Evolutionary conservation across 2,797 vertebrate genomes (phyloP).

Genomic region (Gambelia wislizenii): DNA sequence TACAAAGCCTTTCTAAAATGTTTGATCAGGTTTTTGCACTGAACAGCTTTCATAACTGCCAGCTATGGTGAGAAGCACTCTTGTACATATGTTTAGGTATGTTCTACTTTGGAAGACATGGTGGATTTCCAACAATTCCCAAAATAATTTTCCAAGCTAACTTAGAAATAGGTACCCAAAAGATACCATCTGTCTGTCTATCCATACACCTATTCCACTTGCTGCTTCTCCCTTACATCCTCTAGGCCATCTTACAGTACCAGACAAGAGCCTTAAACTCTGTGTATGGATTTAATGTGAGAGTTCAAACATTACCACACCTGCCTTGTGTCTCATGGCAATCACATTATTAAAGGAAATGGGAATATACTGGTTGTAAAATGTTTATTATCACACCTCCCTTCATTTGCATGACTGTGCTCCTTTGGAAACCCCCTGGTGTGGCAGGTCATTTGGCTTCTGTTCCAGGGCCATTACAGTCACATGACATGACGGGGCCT

Average conservation of each 20-base stretch:
- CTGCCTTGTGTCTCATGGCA: too few species aligned
- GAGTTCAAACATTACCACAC: too few species aligned
- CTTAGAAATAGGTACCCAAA: slow-evolving; percentile 11
- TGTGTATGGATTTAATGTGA: slow-evolving; percentile 17
- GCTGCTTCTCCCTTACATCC: too few species aligned
- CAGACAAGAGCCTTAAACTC: neutral
- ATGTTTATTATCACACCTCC: too few species aligned
- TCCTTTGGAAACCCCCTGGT: too few species aligned
- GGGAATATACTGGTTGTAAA: too few species aligned
- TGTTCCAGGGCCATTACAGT: too few species aligned
- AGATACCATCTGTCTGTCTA: neutral
- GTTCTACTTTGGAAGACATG: slow-evolving; percentile 40
- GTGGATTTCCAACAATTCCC: slow-evolving; percentile 40
- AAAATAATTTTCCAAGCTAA: slow-evolving; percentile 4
- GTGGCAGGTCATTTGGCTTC: too few species aligned
- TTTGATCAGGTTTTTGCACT: slow-evolving; percentile 40
- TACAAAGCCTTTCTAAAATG: slow-evolving; percentile 52
- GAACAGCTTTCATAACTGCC: slow-evolving; percentile 53
- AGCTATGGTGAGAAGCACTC: slow-evolving; percentile 19
- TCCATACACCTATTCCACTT: neutral
- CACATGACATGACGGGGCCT: too few species aligned
- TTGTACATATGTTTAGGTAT: slow-evolving; percentile 38
- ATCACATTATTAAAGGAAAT: too few species aligned
- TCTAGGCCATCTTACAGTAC: too few species aligned
- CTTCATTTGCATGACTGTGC: too few species aligned